These are phyloP conservation scores for Platyrinchus mystaceus DNA, from an alignment of 2,797 vertebrate genomes.

Conservation along the genomic window DNA sequence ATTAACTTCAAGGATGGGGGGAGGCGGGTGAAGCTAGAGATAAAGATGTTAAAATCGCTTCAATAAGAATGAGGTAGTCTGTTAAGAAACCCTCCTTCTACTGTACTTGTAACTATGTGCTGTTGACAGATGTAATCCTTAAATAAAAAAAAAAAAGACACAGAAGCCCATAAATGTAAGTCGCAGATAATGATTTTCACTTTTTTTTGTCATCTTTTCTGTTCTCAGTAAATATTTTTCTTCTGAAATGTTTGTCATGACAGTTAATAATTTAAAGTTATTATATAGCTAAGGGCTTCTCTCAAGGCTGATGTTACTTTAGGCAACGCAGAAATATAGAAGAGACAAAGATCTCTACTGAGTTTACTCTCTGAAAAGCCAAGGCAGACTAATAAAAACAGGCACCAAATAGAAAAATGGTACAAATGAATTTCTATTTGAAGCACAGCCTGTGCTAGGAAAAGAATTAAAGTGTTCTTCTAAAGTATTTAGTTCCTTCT, in stretches of 20 bases:
- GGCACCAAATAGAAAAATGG: neutral
- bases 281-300: neutral
- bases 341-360: neutral
- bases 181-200: neutral
- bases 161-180: neutral
- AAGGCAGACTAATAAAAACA: neutral
- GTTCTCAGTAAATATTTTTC: neutral
- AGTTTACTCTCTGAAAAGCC: neutral
- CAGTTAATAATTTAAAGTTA: slow-evolving; percentile 10
- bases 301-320: neutral
- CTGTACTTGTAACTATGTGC: neutral
- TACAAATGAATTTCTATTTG: slow-evolving; percentile 5
- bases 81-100: neutral
- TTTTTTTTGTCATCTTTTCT: neutral
- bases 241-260: neutral
- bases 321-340: neutral
- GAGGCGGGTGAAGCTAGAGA: neutral
- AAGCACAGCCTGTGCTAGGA: neutral
- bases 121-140: neutral
- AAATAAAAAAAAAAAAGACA: neutral
- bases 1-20: neutral
- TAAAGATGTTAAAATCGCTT: neutral
- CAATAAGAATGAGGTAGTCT: neutral
- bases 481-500: neutral
- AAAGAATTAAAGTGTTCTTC: neutral